Percentiles rank a stretch among this genome's conserved stretches.
These are phyloP conservation scores for Silurus aristotelis DNA, from an alignment of 2,797 vertebrate genomes.

Conservation along the genomic window DNA sequence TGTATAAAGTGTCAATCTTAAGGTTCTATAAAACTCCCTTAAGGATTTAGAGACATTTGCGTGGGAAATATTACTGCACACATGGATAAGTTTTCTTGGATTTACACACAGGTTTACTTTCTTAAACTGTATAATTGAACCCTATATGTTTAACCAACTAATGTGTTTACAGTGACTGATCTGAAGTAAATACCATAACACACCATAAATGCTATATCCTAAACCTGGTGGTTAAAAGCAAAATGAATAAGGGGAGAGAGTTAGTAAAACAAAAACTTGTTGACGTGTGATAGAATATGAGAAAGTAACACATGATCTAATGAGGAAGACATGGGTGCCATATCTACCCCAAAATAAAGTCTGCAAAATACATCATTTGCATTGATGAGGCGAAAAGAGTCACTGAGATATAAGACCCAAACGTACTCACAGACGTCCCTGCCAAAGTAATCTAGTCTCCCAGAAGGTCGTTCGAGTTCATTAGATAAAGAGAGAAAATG, in stretches of 20 bases:
- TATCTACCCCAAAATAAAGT: background rate
- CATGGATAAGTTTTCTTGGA: too few relatives aligned
- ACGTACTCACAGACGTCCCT: background rate
- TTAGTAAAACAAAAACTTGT: background rate
- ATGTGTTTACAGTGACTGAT: background rate
- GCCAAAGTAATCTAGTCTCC: slow-evolving; percentile 33
- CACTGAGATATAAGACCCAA: slow-evolving; percentile 1
- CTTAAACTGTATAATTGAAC: background rate
- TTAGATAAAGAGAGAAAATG: slow-evolving; percentile 38
- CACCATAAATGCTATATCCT: background rate
- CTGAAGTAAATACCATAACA: background rate
- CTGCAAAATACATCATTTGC: background rate
- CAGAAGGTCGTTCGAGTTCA: slow-evolving; percentile 27
- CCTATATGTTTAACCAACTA: background rate
- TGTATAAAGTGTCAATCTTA: too few relatives aligned
- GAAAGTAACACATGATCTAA: background rate
- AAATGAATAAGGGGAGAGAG: background rate
- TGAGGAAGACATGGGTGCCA: background rate
- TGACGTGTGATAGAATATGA: background rate
- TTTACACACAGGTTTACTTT: too few relatives aligned
- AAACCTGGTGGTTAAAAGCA: background rate
- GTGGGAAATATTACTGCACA: background rate
- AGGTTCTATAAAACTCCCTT: too few relatives aligned
- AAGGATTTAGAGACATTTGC: background rate
- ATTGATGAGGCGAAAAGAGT: background rate